phyloP scores from a whole-genome alignment of 2,888 invertebrate species.

The Caenorhabditis macrosperma region DNA sequence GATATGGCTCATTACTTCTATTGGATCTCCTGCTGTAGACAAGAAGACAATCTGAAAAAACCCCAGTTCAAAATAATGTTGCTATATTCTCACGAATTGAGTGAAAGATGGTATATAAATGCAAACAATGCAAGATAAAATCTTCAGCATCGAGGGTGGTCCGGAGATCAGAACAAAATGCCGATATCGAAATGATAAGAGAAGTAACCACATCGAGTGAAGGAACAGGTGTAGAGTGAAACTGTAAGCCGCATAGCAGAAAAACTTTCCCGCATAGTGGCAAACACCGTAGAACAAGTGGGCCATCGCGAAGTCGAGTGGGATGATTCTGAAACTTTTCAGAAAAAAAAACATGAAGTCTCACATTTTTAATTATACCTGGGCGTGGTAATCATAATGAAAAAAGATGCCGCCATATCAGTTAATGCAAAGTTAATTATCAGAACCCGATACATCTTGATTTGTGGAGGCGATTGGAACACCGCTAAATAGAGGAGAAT shows the following conservation, averaged over 20 bases:
- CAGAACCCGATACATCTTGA: conserved; percentile 38
- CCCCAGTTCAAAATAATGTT: no score
- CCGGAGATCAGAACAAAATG: conserved; percentile 26
- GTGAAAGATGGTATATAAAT: conserved; percentile 39
- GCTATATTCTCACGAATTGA: conserved; percentile 24
- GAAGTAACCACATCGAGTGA: conserved; percentile 41
- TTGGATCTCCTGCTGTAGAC: conserved; percentile 33
- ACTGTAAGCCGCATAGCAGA: conserved; percentile 33
- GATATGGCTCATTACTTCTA: conserved; percentile 5
- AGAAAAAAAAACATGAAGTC: neutral
- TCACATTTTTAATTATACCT: neutral
- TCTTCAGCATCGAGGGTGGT: conserved; percentile 9
- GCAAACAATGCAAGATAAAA: neutral
- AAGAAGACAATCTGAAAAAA: conserved; percentile 22
- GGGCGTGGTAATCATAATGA: conserved; percentile 31
- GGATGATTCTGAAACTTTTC: conserved; percentile 38
- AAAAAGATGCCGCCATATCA: conserved; percentile 30
- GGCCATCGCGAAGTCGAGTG: conserved; percentile 32
- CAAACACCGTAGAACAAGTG: conserved; percentile 44
- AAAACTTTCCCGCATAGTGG: neutral
- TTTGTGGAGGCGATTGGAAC: conserved; percentile 39
- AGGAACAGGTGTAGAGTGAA: conserved; percentile 37
- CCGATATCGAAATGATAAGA: conserved; percentile 38
- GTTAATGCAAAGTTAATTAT: conserved; percentile 49
- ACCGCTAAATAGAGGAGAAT: conserved; percentile 27